Conservation (phyloP, 2,113 vertebrate species). For the Capricornis sumatraensis region DNA sequence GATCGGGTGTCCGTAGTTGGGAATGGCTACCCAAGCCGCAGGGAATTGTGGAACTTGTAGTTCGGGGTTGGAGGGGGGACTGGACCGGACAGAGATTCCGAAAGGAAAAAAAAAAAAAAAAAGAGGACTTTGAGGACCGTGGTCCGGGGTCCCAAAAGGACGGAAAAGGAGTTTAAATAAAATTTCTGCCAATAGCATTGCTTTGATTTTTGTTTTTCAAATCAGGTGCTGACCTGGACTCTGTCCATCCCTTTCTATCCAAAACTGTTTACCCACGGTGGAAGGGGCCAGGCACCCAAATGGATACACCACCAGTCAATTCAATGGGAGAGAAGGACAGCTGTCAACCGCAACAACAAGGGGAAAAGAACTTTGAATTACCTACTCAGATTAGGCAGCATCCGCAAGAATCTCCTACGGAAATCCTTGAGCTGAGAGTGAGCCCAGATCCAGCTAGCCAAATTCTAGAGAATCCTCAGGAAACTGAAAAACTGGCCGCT, state of each 20-base stretch:
- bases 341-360: not conserved
- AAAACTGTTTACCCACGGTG: not conserved
- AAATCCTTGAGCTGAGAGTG: not conserved
- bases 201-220: conserved; percentile 2
- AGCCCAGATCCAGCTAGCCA: not conserved
- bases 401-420: not conserved
- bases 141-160: not conserved
- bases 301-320: conserved; percentile 33
- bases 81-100: not conserved
- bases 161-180: not conserved
- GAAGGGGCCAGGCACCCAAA: not conserved
- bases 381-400: conserved; percentile 1
- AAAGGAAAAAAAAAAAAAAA: not conserved
- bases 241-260: not conserved
- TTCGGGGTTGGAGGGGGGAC: not conserved
- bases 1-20: not conserved
- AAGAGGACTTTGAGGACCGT: not conserved
- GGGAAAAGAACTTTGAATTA: not conserved
- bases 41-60: conserved; percentile 39
- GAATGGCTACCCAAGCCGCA: not conserved
- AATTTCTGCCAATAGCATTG: not conserved
- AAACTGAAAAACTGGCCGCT: not conserved
- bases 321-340: not conserved
- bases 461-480: not conserved
- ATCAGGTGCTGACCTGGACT: conserved; percentile 38